Percentiles rank a stretch among this genome's conserved stretches.
These are phyloP conservation scores for Falcunculus frontatus DNA, from an alignment of 2,113 vertebrate species.

Conservation along the genomic window DNA sequence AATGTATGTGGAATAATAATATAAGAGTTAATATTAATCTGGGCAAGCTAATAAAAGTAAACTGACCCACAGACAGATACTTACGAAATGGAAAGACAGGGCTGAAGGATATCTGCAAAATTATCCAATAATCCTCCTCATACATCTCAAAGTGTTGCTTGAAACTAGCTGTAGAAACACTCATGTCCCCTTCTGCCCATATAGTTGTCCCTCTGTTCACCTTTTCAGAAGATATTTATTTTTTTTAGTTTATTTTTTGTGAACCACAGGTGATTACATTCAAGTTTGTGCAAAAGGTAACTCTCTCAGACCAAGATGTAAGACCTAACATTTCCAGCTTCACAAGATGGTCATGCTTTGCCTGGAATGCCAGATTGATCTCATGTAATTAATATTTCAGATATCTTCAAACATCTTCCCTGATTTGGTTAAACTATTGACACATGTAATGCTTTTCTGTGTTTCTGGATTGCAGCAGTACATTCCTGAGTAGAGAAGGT, in stretches of 20 bases:
- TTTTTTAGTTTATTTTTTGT: not conserved
- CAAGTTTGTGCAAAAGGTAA: not conserved
- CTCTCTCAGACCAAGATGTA: not conserved
- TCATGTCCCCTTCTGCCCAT: not conserved
- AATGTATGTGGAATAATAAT: not conserved
- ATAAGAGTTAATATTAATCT: not conserved
- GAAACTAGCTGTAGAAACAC: not conserved
- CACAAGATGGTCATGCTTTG: not conserved
- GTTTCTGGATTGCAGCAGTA: not conserved
- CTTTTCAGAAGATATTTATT: not conserved
- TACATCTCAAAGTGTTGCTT: not conserved
- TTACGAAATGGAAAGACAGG: not conserved
- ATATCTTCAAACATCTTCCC: not conserved
- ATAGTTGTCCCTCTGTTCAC: not conserved
- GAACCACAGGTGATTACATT: not conserved
- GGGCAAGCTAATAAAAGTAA: not conserved
- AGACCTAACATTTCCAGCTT: not conserved
- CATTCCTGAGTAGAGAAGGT: not conserved
- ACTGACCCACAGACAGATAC: not conserved
- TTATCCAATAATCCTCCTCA: not conserved
- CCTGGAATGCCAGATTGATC: not conserved
- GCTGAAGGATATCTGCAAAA: not conserved
- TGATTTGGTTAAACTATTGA: constrained; percentile 2
- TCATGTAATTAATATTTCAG: not conserved
- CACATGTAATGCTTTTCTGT: not conserved